A percentile compares a stretch with the other conserved stretches of the same genome.
phyloP scores from a whole-genome alignment of 37 sponge, comb jelly and placozoan species.

The Geodia barretti region DNA sequence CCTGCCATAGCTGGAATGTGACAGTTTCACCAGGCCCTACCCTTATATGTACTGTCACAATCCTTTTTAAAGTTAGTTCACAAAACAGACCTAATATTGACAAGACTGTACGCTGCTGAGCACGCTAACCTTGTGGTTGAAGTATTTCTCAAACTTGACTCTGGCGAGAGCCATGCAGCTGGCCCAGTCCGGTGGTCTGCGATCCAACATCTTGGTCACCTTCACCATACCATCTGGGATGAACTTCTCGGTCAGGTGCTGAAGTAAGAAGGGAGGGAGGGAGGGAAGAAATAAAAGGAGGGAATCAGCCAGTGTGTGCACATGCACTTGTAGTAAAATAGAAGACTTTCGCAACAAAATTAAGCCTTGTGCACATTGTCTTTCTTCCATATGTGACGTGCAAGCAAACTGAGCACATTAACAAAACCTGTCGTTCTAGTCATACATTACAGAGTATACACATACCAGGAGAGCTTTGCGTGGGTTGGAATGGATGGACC shows the following conservation, averaged over 20 bases:
- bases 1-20: no score
- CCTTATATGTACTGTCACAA: not conserved
- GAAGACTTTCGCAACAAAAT: no score
- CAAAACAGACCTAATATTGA: no score
- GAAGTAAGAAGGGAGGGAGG: not conserved
- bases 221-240: slow-evolving; percentile 65
- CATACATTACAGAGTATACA: not conserved
- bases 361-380: no score
- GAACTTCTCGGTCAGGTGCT: slow-evolving; percentile 2
- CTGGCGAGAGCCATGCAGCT: slow-evolving; percentile 73
- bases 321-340: no score
- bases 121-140: slow-evolving; percentile 83
- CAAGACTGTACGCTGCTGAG: not conserved
- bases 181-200: slow-evolving; percentile 48
- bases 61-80: no score
- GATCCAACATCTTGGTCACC: slow-evolving; percentile 64
- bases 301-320: no score
- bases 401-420: no score
- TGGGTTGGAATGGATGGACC: slow-evolving; percentile 65
- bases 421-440: no score
- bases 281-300: no score
- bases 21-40: no score
- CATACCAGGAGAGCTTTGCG: slow-evolving; percentile 48
- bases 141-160: slow-evolving; percentile 91
- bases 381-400: no score